phyloP scores from a whole-genome alignment of 2,888 invertebrate species.

The Glyphotaelius pellucidus region DNA sequence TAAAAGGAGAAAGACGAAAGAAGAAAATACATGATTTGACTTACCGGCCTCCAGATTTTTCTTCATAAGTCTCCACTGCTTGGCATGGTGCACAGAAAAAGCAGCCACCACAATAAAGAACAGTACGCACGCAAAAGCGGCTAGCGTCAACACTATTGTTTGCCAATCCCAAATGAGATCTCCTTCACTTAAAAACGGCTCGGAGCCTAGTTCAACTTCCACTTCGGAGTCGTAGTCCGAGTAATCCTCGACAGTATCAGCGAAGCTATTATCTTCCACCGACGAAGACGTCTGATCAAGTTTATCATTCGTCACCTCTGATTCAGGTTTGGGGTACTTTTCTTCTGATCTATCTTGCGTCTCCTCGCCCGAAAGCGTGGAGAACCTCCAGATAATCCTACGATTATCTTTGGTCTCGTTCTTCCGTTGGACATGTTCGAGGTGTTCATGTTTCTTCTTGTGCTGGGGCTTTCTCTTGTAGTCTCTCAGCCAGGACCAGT shows the following conservation, averaged over 20 bases:
- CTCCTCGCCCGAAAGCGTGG: conserved; percentile 55
- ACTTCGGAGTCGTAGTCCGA: conserved; percentile 73
- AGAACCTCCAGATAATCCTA: conserved; percentile 58
- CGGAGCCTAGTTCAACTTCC: conserved; percentile 70
- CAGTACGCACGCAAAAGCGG: conserved; percentile 86
- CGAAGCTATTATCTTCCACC: conserved; percentile 71
- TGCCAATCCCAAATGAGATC: conserved; percentile 85
- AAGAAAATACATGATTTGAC: conserved; percentile 66
- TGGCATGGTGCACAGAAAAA: conserved; percentile 86
- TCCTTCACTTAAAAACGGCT: conserved; percentile 67
- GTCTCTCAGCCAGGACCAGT: conserved; percentile 77
- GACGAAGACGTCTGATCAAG: conserved; percentile 23
- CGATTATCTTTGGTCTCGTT: conserved; percentile 51
- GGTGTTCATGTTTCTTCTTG: conserved; percentile 50
- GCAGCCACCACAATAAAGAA: conserved; percentile 88
- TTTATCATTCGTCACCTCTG: conserved; percentile 47
- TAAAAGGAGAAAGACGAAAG: neutral
- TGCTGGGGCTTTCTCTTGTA: conserved; percentile 60
- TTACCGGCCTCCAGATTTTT: conserved; percentile 87
- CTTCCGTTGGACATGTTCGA: conserved; percentile 16
- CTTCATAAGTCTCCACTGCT: conserved; percentile 88
- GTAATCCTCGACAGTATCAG: conserved; percentile 32
- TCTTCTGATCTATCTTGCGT: conserved; percentile 69
- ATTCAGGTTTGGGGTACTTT: conserved; percentile 40
- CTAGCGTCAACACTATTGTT: conserved; percentile 83